Evolutionary conservation across 2,888 invertebrate genomes (phyloP), one percentile per base, ranked within the genome.

Genomic region (Lacanobia wlatinum): DNA sequence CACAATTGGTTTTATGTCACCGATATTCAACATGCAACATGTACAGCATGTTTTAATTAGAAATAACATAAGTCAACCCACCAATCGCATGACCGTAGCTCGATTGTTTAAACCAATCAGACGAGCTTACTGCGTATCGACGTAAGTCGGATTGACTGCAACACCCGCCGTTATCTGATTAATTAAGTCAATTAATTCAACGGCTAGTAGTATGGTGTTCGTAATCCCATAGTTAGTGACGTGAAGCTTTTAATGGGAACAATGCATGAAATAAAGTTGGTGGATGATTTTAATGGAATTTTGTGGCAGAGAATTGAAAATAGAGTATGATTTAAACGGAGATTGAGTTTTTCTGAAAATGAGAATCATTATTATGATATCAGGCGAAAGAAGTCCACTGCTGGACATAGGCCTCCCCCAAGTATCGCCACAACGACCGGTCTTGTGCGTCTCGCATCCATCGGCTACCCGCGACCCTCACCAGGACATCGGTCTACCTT

Each of bases 151-250:
- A 69, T 78, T 78, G 76, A 64, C 81, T 80, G 60, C 34, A 76
- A 50, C 40, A 67, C 48, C 12, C 28, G 16, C 8, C 63, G 53
- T 73, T 73, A 76, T 76, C 80, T 60, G 69, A 78, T 78, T 80
- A 76, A 81, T 81, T 81, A 80, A 76, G 64, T 81, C 81, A 81
- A 78, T 78, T 80, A 76, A 69, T 76, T n/a, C 61, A 50, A 65
- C 48, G 14, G 61, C n/a, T 60, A 61, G 28, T 62, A 21, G 40
- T 60, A 69, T 65, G 76, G 81, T 76, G 81, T 61, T 48, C 16
- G 56, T 64, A 69, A 78, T 76, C 46, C 69, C 40, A 50, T 48
- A 40, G 60, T 23, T 61, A 56, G 55, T 50, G 52, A 73, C 38
- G 73, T 55, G 12, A 16, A 38, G 50, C 50, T 73, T 48, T 63